A percentile compares a stretch with the other conserved stretches of the same genome.
Evolutionary conservation across 2,888 invertebrate species (phyloP).

Genomic region (Brenthis daphne): DNA sequence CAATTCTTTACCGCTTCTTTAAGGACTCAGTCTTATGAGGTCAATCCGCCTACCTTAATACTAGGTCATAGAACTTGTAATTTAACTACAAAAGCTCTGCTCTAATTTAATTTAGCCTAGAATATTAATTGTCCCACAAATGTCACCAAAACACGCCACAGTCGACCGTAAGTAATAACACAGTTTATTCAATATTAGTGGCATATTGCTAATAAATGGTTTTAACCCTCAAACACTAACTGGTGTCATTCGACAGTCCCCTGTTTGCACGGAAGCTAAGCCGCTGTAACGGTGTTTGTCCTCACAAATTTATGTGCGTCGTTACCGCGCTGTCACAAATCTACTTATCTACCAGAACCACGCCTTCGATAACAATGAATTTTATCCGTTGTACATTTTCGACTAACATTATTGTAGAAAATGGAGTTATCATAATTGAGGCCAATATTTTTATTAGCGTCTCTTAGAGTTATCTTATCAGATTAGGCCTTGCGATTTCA

Average conservation of each 20-base stretch:
- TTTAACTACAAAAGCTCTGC: constrained; percentile 33
- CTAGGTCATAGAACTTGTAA: constrained; percentile 50
- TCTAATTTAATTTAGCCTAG: constrained; percentile 30
- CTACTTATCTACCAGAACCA: constrained; percentile 80
- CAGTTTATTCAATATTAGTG: constrained; percentile 40
- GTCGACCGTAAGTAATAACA: constrained; percentile 12
- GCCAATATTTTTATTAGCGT: too few species aligned
- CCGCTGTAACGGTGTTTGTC: constrained; percentile 76
- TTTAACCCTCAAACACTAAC: constrained; percentile 59
- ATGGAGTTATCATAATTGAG: too few species aligned
- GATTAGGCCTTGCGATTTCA: too few species aligned
- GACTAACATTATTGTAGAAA: constrained; percentile 36
- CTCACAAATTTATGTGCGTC: constrained; percentile 74
- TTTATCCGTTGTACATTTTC: constrained; percentile 62
- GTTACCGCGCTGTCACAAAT: constrained; percentile 76
- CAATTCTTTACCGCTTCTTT: constrained; percentile 45
- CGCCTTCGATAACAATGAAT: constrained; percentile 65
- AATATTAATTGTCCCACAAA: constrained; percentile 30
- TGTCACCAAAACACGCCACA: constrained; percentile 29
- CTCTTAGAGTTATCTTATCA: too few species aligned
- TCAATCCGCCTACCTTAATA: constrained; percentile 44
- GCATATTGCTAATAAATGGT: constrained; percentile 63
- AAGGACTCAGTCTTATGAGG: constrained; percentile 43
- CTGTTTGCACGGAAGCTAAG: constrained; percentile 78
- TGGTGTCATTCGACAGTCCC: constrained; percentile 68